Evolutionary conservation across 2,797 vertebrate species (phyloP).

Genomic region (Hoplostethus mediterraneus): DNA sequence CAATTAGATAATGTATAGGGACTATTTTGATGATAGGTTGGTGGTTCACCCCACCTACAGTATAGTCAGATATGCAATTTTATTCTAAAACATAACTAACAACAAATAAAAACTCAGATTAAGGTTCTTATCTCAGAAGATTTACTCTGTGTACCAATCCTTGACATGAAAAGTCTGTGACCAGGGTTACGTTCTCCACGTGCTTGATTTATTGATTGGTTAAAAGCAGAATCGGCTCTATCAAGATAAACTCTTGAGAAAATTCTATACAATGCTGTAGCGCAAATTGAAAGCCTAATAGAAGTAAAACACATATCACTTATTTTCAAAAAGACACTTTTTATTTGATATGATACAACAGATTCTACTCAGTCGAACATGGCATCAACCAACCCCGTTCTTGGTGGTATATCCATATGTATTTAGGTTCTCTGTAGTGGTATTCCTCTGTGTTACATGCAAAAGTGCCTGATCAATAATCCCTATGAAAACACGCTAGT

Average conservation of each 20-base stretch:
- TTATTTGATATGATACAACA: slow-evolving; percentile 88
- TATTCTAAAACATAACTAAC: not conserved
- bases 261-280: too few species aligned
- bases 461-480: slow-evolving; percentile 66
- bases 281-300: not conserved
- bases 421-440: slow-evolving; percentile 69
- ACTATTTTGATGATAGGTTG: not conserved
- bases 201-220: not conserved
- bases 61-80: too few species aligned
- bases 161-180: not conserved
- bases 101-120: not conserved
- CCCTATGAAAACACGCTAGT: slow-evolving; percentile 54
- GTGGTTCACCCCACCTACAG: too few species aligned
- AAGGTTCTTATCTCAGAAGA: too few species aligned
- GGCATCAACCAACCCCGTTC: slow-evolving; percentile 61
- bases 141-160: too few species aligned
- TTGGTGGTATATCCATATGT: slow-evolving; percentile 45
- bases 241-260: not conserved
- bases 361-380: slow-evolving; percentile 75
- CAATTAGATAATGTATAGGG: not conserved
- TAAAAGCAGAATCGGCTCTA: not conserved
- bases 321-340: slow-evolving; percentile 79
- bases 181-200: not conserved
- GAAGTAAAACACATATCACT: slow-evolving; percentile 1
- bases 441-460: slow-evolving; percentile 81